Conservation (phyloP, 2,888 invertebrate genomes). For the Drosophila paranaensis region DNA sequence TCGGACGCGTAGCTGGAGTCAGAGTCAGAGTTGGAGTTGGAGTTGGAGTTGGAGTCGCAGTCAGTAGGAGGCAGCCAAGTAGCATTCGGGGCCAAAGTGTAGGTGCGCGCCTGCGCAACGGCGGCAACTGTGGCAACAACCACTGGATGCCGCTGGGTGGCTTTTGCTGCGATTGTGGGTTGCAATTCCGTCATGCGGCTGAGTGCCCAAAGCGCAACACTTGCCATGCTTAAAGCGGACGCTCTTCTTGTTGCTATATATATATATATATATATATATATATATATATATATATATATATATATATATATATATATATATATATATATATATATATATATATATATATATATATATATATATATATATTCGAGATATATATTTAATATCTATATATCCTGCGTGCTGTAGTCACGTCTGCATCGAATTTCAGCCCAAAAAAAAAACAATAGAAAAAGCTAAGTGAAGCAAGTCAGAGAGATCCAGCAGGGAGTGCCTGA, state of each 20-base stretch:
- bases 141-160: conserved; percentile 51
- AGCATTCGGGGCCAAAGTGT: conserved; percentile 70
- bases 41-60: conserved; percentile 22
- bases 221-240: conserved; percentile 47
- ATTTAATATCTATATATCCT: conserved; percentile 6
- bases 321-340: neutral
- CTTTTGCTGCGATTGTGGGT: conserved; percentile 46
- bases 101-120: conserved; percentile 61
- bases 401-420: conserved; percentile 38
- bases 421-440: conserved; percentile 22
- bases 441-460: neutral
- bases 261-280: neutral
- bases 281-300: neutral
- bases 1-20: conserved; percentile 23
- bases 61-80: conserved; percentile 69
- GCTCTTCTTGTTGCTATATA: neutral
- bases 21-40: conserved; percentile 20
- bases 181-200: conserved; percentile 65
- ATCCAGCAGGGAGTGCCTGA: neutral
- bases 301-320: neutral
- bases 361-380: neutral
- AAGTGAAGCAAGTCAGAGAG: neutral
- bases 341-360: neutral
- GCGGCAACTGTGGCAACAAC: conserved; percentile 15
- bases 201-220: conserved; percentile 67